Percentiles rank a stretch among this genome's conserved stretches.
These are phyloP conservation scores for Craseonycteris thonglongyai DNA, from an alignment of 2,113 vertebrate genomes.

Conservation along the genomic window DNA sequence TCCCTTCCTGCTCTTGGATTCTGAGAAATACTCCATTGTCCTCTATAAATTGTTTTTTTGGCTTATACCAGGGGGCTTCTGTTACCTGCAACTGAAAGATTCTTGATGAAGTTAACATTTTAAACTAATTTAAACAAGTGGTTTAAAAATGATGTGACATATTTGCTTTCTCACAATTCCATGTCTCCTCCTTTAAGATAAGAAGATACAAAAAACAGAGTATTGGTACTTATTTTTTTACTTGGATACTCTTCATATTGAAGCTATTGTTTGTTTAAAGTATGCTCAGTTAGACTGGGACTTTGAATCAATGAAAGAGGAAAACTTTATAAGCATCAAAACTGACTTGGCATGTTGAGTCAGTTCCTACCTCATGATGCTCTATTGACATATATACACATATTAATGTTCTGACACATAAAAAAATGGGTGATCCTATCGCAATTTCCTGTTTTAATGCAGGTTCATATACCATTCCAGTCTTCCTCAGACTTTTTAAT, in stretches of 20 bases:
- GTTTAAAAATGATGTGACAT: background rate
- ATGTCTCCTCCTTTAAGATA: background rate
- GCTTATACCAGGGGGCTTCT: background rate
- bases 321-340: background rate
- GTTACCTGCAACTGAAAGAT: background rate
- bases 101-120: background rate
- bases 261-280: background rate
- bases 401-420: background rate
- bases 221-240: background rate
- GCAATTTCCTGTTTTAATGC: conserved; percentile 24
- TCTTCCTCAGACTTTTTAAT: background rate
- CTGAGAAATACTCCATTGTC: background rate
- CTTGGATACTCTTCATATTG: background rate
- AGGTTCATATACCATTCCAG: background rate
- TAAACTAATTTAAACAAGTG: background rate
- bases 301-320: background rate
- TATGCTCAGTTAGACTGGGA: background rate
- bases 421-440: background rate
- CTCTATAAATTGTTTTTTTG: background rate
- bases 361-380: background rate
- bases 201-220: background rate
- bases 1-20: background rate
- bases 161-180: background rate
- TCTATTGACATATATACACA: background rate
- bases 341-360: background rate